Evolutionary conservation across 2,113 vertebrate genomes (phyloP).

Genomic region (Oostethus manadensis): DNA sequence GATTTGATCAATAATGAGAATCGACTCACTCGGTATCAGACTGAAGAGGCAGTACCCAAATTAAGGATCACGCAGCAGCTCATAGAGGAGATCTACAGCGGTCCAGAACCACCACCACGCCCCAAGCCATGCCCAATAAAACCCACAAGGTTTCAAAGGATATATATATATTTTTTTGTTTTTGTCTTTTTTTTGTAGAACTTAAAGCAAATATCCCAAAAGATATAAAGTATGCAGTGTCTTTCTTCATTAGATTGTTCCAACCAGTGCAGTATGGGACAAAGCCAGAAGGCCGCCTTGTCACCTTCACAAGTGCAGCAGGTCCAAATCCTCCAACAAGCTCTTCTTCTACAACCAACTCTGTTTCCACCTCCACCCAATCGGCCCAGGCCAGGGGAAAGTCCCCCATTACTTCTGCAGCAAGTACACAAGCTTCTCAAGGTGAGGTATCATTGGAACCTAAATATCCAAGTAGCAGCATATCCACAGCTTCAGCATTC

Average conservation of each 20-base stretch:
- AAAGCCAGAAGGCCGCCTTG: slow-evolving; percentile 84
- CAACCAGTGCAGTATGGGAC: slow-evolving; percentile 87
- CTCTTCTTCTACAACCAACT: slow-evolving; percentile 57
- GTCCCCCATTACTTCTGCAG: slow-evolving; percentile 72
- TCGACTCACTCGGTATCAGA: slow-evolving; percentile 80
- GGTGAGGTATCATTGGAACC: slow-evolving; percentile 66
- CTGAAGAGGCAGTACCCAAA: slow-evolving; percentile 79
- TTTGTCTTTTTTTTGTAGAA: background rate
- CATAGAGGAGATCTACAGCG: slow-evolving; percentile 85
- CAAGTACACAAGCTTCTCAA: slow-evolving; percentile 73
- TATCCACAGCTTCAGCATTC: slow-evolving; percentile 54
- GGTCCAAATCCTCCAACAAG: slow-evolving; percentile 67
- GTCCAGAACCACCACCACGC: slow-evolving; percentile 71
- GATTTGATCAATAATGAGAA: slow-evolving; percentile 84
- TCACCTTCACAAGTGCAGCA: slow-evolving; percentile 65
- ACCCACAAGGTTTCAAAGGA: slow-evolving; percentile 78
- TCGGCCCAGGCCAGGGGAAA: slow-evolving; percentile 77
- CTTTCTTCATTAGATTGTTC: slow-evolving; percentile 74
- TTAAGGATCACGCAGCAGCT: slow-evolving; percentile 82
- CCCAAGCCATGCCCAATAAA: slow-evolving; percentile 83
- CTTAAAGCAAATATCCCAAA: slow-evolving; percentile 1
- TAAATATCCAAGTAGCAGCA: slow-evolving; percentile 7
- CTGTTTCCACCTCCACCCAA: slow-evolving; percentile 68
- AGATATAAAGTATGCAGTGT: background rate
- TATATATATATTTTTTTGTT: background rate